Evolutionary conservation across 2,888 invertebrate species (phyloP).

Genomic region (Drosophila pullipes): DNA sequence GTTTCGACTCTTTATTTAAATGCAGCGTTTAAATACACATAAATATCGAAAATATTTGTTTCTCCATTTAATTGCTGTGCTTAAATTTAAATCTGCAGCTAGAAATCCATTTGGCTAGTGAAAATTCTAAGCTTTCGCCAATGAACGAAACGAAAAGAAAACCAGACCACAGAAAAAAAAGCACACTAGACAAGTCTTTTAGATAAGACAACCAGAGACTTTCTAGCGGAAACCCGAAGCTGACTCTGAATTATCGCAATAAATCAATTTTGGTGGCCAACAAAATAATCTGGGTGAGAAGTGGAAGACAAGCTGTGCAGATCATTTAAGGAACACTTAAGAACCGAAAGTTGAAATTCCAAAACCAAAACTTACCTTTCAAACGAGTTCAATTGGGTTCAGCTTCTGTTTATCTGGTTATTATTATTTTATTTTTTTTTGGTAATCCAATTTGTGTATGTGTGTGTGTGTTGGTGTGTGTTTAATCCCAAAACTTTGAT

Average conservation of each 20-base stretch:
- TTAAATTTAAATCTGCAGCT: slow-evolving; percentile 14
- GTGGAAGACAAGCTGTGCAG: slow-evolving; percentile 14
- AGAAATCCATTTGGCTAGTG: slow-evolving; percentile 43
- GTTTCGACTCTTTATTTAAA: background rate
- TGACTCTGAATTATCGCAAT: slow-evolving; percentile 49
- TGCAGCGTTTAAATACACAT: background rate
- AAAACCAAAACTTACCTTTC: slow-evolving; percentile 54
- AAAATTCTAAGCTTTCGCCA: slow-evolving; percentile 76
- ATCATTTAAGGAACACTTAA: slow-evolving; percentile 33
- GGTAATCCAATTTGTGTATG: slow-evolving; percentile 50
- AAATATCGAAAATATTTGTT: background rate
- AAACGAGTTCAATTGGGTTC: slow-evolving; percentile 38
- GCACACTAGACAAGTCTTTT: slow-evolving; percentile 22
- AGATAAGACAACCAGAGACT: slow-evolving; percentile 38
- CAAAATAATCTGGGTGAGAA: slow-evolving; percentile 32
- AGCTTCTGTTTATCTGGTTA: slow-evolving; percentile 15
- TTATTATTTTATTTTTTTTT: background rate
- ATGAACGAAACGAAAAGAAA: slow-evolving; percentile 45
- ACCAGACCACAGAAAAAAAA: slow-evolving; percentile 29
- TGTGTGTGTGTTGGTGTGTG: slow-evolving; percentile 21
- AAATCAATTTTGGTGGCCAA: slow-evolving; percentile 53
- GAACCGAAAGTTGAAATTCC: slow-evolving; percentile 22
- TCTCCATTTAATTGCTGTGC: slow-evolving; percentile 1
- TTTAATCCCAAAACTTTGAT: slow-evolving; percentile 69
- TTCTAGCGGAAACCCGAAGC: slow-evolving; percentile 54